Evolutionary conservation across 2,113 vertebrate species (phyloP).

Genomic region (Poeciliopsis occidentalis): DNA sequence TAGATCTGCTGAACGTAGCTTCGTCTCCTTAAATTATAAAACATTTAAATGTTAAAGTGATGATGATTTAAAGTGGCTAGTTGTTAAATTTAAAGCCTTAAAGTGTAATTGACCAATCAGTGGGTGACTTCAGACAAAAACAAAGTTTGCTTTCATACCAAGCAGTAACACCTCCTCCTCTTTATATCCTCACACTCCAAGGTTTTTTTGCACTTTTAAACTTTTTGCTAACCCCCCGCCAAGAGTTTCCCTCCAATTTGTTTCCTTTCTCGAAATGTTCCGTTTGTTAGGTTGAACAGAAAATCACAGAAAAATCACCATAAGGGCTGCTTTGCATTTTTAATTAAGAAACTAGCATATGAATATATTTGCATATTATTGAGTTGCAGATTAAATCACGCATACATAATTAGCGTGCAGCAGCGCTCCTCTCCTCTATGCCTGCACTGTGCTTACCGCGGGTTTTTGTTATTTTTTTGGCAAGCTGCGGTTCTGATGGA

Average conservation of each 20-base stretch:
- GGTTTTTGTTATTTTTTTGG: conserved; percentile 38
- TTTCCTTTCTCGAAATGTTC: conserved; percentile 88
- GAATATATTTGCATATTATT: conserved; percentile 99
- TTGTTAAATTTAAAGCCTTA: background rate
- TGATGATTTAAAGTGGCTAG: too few species aligned
- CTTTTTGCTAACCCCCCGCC: conserved; percentile 15
- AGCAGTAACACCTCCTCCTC: too few species aligned
- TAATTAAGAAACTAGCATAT: conserved; percentile 99
- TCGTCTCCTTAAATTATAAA: too few species aligned
- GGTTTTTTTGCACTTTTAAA: conserved; percentile 8
- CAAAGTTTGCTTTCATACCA: conserved; percentile 1
- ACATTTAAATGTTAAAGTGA: too few species aligned
- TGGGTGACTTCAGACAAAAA: background rate
- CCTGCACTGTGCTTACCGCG: conserved; percentile 66
- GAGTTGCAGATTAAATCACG: conserved; percentile 99
- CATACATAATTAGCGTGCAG: conserved; percentile 94
- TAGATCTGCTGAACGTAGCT: too few species aligned
- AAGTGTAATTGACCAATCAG: background rate
- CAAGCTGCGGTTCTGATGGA: conserved; percentile 68
- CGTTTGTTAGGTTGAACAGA: conserved; percentile 90
- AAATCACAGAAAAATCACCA: conserved; percentile 97
- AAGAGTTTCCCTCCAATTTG: conserved; percentile 80
- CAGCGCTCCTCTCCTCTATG: conserved; percentile 75
- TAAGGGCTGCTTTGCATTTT: conserved; percentile 99
- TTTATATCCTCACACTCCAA: conserved; percentile 25